Conservation (phyloP, 2,888 invertebrate genomes). For the Heliconius cydno region DNA sequence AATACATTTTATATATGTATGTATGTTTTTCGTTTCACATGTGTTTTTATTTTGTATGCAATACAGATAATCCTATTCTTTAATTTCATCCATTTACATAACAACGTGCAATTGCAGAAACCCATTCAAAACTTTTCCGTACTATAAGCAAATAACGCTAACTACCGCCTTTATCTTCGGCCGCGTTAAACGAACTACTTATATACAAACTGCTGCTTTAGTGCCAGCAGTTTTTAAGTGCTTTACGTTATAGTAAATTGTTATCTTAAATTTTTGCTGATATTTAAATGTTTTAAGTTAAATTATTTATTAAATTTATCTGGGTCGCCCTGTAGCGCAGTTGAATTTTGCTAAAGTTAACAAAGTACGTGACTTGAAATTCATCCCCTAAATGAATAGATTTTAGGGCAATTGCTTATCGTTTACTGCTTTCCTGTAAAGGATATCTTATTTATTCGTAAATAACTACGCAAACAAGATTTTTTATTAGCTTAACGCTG, state of each 20-base stretch:
- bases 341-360: no score
- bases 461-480: no score
- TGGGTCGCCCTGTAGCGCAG: no score
- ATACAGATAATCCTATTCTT: not conserved
- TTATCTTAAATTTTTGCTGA: not conserved
- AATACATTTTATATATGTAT: no score
- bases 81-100: slow-evolving; percentile 8
- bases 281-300: not conserved
- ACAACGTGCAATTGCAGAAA: not conserved
- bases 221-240: not conserved
- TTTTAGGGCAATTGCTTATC: no score
- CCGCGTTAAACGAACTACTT: slow-evolving; percentile 11
- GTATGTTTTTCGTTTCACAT: no score
- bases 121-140: slow-evolving; percentile 7
- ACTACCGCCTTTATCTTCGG: slow-evolving; percentile 15
- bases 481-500: no score
- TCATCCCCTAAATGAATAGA: no score
- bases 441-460: no score
- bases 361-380: no score
- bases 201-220: not conserved
- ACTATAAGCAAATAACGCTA: slow-evolving; percentile 6
- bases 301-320: no score
- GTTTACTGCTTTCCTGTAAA: no score
- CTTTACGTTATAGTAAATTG: not conserved
- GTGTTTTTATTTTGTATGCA: not conserved